Base-by-base conservation (phyloP, 2,888 invertebrate species). In the Himalopsyche japonica region DNA sequence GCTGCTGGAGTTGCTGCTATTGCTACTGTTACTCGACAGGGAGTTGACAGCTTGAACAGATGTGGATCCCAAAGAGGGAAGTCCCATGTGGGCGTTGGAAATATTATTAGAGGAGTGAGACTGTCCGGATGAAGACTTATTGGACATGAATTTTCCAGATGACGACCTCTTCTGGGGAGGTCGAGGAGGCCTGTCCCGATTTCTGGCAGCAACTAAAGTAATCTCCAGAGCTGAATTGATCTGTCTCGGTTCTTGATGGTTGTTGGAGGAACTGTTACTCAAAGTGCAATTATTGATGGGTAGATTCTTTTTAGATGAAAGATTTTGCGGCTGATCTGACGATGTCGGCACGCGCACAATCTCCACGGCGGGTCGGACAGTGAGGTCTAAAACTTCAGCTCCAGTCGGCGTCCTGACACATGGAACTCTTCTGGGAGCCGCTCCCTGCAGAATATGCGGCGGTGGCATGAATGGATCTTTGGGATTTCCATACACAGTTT, bases 401-500 rank as follows among this genome's bases (percentile, higher is more conserved):
- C 91, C 91, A 0, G 91, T 87, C 0, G 89, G 88, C 81, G 34
- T 89, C 57, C 85, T 87, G 3, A 88, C 86, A n/a, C 88, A 88
- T 20, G 81, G 76, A 77, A 86, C 88, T 0, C 91, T 90, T 79
- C 90, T 90, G 0, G 92, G 88, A 0, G 92, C 91, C 0, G 89
- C 88, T 0, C 92, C 93, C n/a, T 91, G 92, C 0, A 92, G 87
- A 0, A 92, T 90, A 80, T 92, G 93, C 0, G 93, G 92, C 0
- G 93, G 93, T 0, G 93, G 93, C 89, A 92, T 92, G 86, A 94
- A 91, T 3, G 93, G 93, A 88, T 95, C 95, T 88, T 95, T 95
- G 0, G 95, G 95, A 89, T 95, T 95, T 0, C 95, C 95, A 87
- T 95, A 95, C 0, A 95, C 94, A 0, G 93, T 94, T 88, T 93